These are phyloP conservation scores for Balearica regulorum DNA, from an alignment of 2,797 vertebrate species.

Conservation along the genomic window DNA sequence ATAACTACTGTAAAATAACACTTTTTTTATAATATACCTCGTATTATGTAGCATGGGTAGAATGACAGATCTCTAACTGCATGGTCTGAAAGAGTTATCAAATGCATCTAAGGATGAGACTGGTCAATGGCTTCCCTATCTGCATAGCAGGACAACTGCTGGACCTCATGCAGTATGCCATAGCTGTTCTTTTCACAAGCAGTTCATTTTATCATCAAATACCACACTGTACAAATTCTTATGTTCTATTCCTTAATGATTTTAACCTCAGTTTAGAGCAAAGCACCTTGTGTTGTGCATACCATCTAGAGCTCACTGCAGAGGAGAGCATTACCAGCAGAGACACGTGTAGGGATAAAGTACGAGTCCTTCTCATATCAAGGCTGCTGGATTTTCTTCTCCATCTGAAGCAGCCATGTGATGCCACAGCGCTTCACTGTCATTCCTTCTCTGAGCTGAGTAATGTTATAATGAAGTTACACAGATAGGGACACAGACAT, in stretches of 20 bases:
- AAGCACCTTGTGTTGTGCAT: background rate
- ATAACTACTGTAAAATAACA: background rate
- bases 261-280: background rate
- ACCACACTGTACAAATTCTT: background rate
- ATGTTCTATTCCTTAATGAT: background rate
- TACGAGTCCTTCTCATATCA: background rate
- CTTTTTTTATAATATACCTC: background rate
- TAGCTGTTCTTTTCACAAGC: background rate
- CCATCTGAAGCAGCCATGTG: background rate
- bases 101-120: background rate
- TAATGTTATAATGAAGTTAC: slow-evolving; percentile 5
- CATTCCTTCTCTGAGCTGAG: background rate
- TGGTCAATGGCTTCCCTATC: background rate
- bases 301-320: background rate
- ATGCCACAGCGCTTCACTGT: background rate
- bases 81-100: background rate
- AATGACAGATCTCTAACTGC: background rate
- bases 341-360: background rate
- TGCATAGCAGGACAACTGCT: background rate
- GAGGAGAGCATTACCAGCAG: background rate
- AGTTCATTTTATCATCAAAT: background rate
- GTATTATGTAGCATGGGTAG: background rate
- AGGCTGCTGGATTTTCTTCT: background rate
- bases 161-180: background rate
- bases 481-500: background rate